Percentiles rank a stretch among this genome's conserved stretches.
These are phyloP conservation scores for Andrena dorsata DNA, from an alignment of 2,888 invertebrate species.

Conservation along the genomic window DNA sequence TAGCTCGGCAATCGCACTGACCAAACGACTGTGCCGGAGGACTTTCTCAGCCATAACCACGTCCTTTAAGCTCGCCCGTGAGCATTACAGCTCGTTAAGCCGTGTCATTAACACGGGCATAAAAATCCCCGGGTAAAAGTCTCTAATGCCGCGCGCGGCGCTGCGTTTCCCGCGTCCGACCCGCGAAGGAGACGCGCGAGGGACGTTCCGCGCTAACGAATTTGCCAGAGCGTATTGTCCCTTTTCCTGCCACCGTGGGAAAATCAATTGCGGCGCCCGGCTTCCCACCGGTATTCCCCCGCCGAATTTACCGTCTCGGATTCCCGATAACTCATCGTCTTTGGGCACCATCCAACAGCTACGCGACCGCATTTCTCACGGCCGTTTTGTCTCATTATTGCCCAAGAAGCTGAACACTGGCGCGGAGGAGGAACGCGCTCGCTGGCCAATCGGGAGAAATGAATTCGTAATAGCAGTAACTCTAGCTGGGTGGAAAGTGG, in stretches of 20 bases:
- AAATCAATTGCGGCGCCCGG: conserved; percentile 51
- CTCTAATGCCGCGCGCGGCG: conserved; percentile 16
- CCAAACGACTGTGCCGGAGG: conserved; percentile 19
- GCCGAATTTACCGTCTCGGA: conserved; percentile 56
- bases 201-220: conserved; percentile 3
- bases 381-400: conserved; percentile 68
- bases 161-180: neutral
- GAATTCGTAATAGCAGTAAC: conserved; percentile 24
- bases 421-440: conserved; percentile 10
- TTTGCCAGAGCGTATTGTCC: conserved; percentile 36
- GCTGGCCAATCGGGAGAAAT: neutral
- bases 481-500: too few relatives aligned
- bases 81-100: conserved; percentile 17
- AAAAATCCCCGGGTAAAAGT: conserved; percentile 19
- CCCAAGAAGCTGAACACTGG: conserved; percentile 40
- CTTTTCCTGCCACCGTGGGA: conserved; percentile 33
- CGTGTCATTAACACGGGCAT: conserved; percentile 16
- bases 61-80: conserved; percentile 1
- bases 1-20: conserved; percentile 7
- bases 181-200: neutral
- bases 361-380: conserved; percentile 60
- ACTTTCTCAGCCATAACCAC: conserved; percentile 7
- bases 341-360: conserved; percentile 60
- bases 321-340: conserved; percentile 68
- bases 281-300: conserved; percentile 49